These are phyloP conservation scores for Meles meles DNA, from an alignment of 2,113 vertebrate genomes.

Conservation along the genomic window DNA sequence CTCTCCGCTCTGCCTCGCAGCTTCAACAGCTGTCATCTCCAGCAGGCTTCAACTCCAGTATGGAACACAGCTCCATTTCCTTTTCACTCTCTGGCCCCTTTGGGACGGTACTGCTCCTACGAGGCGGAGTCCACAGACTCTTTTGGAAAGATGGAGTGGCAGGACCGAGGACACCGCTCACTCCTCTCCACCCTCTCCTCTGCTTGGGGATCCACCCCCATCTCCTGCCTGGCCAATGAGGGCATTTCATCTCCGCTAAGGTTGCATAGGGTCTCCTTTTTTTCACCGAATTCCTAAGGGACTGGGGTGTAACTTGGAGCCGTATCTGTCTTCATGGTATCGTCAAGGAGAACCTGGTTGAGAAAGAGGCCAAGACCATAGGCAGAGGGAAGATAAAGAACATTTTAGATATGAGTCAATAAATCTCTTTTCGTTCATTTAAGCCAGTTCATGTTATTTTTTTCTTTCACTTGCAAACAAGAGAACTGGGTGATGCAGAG, in stretches of 20 bases:
- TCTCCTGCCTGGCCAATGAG: neutral
- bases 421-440: neutral
- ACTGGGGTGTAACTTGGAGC: neutral
- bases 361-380: neutral
- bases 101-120: neutral
- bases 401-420: neutral
- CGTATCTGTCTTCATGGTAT: neutral
- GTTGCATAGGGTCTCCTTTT: rapidly evolving
- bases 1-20: neutral
- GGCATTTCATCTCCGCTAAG: neutral
- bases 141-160: rapidly evolving
- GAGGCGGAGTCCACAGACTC: neutral
- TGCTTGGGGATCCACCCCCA: neutral
- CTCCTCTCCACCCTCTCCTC: rapidly evolving
- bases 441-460: neutral
- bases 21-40: neutral
- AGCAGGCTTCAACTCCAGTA: neutral
- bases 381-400: neutral
- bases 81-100: neutral
- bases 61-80: neutral
- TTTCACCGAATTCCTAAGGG: neutral
- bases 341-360: neutral
- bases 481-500: neutral
- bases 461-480: neutral
- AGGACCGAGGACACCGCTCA: rapidly evolving